Percentiles rank a stretch among this genome's conserved stretches.
phyloP scores from a whole-genome alignment of 2,113 vertebrate genomes.

The Recurvirostra avosetta region DNA sequence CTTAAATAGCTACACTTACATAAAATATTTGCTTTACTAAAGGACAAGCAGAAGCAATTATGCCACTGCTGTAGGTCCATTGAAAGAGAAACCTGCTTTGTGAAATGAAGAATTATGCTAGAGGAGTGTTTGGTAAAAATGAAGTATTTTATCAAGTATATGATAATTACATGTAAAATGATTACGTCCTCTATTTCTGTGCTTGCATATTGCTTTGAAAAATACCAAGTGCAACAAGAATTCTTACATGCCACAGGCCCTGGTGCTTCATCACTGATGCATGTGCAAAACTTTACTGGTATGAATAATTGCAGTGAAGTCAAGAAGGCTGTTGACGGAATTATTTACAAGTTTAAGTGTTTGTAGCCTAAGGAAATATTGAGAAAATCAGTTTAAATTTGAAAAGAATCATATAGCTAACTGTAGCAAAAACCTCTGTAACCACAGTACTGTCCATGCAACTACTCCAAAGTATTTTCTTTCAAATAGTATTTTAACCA shows the following conservation, averaged over 20 bases:
- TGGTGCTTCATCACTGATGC: not conserved
- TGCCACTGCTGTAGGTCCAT: not conserved
- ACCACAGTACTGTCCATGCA: not conserved
- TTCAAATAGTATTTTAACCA: not conserved
- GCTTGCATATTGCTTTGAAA: not conserved
- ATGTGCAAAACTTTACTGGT: not conserved
- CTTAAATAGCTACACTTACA: not conserved
- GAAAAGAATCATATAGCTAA: not conserved
- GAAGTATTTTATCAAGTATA: not conserved
- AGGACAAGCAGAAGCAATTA: not conserved
- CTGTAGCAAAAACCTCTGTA: not conserved
- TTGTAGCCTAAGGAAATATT: not conserved
- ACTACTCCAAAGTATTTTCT: not conserved
- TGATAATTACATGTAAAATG: not conserved
- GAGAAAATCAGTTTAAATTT: not conserved
- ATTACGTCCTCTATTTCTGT: not conserved
- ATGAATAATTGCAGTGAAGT: not conserved
- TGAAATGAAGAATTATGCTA: not conserved
- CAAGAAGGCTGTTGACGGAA: not conserved
- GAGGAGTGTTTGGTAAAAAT: not conserved
- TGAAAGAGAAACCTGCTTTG: not conserved
- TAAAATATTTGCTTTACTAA: not conserved
- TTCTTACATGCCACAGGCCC: not conserved
- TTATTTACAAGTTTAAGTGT: not conserved
- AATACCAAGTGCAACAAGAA: not conserved